Evolutionary conservation across 2,797 vertebrate genomes (phyloP), one percentile per base, ranked within the genome.

Genomic region (Xerus rutilus): DNA sequence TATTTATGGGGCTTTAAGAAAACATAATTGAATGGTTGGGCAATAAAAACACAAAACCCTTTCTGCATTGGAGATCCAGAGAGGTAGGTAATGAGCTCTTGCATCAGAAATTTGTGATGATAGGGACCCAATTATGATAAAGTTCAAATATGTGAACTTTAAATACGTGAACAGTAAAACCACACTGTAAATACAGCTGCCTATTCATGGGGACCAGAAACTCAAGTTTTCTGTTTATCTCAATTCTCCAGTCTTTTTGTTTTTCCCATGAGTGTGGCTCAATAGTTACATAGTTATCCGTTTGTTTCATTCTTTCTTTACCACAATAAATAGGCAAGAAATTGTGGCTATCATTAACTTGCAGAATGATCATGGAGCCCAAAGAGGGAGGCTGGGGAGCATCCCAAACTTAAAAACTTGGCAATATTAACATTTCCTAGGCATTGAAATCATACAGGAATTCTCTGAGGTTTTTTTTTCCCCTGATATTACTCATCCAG

Each of bases 1-100:
- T 98, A 97, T 98, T 98, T 98, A 97, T 96, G 52, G 32, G 52
- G 57, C 73, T 84, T 95, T 96, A 83, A 96, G 86, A 97, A 95
- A 93, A 86, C 49, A 57, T 96, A 88, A 95, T 57, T 82, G 86
- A 94, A 86, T 90, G 89, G 67, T 17, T 81, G 76, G 62, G 89
- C 88, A 94, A 97, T 96, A 94, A 97, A 98, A 98, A 98, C 96
- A 98, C 94, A 94, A 94, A 93, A 79, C 49, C 45, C 95, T 77
- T 70, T 83, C 95, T 97, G 95, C 93, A 64, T 92, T 97, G 96
- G 96, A 69, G 87, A 97, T 77, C 47, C 49, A 39, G 45, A 64
- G 73, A 97, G 72, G 62, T 94, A 85, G 35, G 49, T 94, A 97
- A 96, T 94, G 93, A 97, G 85, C 8, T 94, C 67, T 96, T 96